phyloP scores from a whole-genome alignment of 2,113 vertebrate genomes.

The Macquaria australasica region DNA sequence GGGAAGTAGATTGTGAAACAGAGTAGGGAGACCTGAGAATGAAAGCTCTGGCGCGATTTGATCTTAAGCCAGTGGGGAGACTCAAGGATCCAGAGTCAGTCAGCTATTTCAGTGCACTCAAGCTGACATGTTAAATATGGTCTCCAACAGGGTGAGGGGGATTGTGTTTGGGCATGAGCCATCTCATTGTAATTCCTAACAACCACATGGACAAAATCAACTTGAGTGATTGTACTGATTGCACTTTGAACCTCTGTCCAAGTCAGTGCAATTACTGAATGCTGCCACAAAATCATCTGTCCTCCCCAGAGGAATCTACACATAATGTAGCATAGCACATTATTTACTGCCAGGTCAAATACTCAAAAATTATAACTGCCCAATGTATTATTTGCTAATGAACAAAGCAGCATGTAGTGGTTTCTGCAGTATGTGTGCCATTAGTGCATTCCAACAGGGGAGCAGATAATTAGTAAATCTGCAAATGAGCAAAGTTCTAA shows the following conservation, averaged over 20 bases:
- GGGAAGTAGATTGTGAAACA: constrained; percentile 46
- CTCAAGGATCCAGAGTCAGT: constrained; percentile 36
- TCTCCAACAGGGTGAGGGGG: constrained; percentile 43
- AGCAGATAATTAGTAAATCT: constrained; percentile 37
- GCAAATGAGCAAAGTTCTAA: constrained; percentile 16
- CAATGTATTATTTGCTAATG: constrained; percentile 41
- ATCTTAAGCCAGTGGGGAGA: constrained; percentile 51
- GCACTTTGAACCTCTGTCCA: constrained; percentile 52
- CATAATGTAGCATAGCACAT: constrained; percentile 39
- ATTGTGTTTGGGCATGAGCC: constrained; percentile 40
- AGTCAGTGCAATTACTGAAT: constrained; percentile 48
- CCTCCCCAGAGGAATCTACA: constrained; percentile 31
- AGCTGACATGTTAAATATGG: constrained; percentile 57
- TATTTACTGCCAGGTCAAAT: constrained; percentile 47
- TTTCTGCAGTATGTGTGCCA: constrained; percentile 21
- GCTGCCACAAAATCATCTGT: constrained; percentile 29
- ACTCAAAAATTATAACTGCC: constrained; percentile 28
- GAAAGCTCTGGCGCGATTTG: constrained; percentile 51
- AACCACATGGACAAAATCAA: constrained; percentile 52
- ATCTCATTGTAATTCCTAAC: constrained; percentile 60
- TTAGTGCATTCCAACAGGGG: not conserved
- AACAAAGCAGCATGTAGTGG: constrained; percentile 35
- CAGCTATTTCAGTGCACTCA: constrained; percentile 48
- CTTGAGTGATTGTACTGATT: constrained; percentile 33
- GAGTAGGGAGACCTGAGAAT: constrained; percentile 25